Evolutionary conservation across 2,113 vertebrate genomes (phyloP).

Genomic region (Hippocampus guttulatus): DNA sequence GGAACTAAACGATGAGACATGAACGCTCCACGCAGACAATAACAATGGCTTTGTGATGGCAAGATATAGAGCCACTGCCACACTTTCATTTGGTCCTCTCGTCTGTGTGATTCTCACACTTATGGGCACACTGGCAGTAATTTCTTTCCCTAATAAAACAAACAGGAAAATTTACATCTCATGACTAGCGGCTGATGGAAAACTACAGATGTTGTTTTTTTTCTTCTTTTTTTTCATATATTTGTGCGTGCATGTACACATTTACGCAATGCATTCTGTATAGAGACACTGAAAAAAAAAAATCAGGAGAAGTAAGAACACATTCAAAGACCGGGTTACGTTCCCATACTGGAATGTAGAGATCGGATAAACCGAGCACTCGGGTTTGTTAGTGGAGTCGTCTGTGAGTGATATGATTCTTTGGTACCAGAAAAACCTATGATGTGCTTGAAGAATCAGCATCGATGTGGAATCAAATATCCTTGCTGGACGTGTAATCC

Average conservation of each 20-base stretch:
- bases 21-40: constrained; percentile 72
- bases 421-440: constrained; percentile 69
- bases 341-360: constrained; percentile 82
- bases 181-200: constrained; percentile 78
- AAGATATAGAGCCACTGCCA: constrained; percentile 64
- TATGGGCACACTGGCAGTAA: constrained; percentile 66
- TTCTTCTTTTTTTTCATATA: constrained; percentile 32
- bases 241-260: constrained; percentile 67
- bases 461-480: constrained; percentile 56
- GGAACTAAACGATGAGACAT: constrained; percentile 54
- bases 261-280: constrained; percentile 72
- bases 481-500: constrained; percentile 44
- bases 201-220: constrained; percentile 52
- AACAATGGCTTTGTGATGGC: constrained; percentile 78
- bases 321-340: constrained; percentile 72
- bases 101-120: constrained; percentile 62
- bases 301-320: constrained; percentile 63
- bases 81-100: constrained; percentile 66
- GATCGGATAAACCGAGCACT: constrained; percentile 73
- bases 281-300: constrained; percentile 59
- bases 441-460: constrained; percentile 45
- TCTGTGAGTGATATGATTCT: constrained; percentile 37
- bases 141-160: constrained; percentile 34
- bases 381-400: constrained; percentile 39
- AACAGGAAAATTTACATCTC: constrained; percentile 40